A percentile compares a stretch with the other conserved stretches of the same genome.
These are phyloP conservation scores for Sminthurides bifidus DNA, from an alignment of 1,140 invertebrate genomes.

Conservation along the genomic window DNA sequence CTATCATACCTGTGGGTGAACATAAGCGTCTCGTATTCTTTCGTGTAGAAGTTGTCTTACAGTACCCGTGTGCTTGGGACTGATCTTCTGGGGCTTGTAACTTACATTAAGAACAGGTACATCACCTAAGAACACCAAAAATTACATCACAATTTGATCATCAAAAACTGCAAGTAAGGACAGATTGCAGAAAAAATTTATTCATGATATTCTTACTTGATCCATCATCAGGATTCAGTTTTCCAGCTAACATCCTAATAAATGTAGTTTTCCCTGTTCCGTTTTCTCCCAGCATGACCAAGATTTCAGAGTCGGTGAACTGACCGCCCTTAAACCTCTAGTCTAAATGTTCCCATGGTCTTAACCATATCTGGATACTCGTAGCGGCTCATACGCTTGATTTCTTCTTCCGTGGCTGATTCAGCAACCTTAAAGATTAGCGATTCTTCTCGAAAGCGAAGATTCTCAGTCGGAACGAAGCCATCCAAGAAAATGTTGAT, in stretches of 20 bases:
- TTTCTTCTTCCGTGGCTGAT: constrained; percentile 91
- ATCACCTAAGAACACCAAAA: constrained; percentile 43
- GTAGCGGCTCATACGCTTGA: constrained; percentile 91
- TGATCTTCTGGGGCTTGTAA: constrained; percentile 99
- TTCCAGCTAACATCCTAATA: constrained; percentile 94
- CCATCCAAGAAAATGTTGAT: constrained; percentile 99
- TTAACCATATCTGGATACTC: constrained; percentile 74
- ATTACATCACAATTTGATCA: background rate
- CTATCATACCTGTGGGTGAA: constrained; percentile 69
- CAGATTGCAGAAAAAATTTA: constrained; percentile 1
- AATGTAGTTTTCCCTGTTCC: constrained; percentile 99
- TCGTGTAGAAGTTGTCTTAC: constrained; percentile 86
- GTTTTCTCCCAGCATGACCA: constrained; percentile 97
- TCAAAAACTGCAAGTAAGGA: background rate
- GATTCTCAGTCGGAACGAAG: constrained; percentile 98
- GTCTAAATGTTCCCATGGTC: constrained; percentile 65
- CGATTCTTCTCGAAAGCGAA: constrained; percentile 92
- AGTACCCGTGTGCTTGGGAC: constrained; percentile 88
- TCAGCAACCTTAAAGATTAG: constrained; percentile 97
- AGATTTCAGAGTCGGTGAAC: constrained; percentile 98
- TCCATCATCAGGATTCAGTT: constrained; percentile 80
- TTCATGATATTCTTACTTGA: constrained; percentile 41
- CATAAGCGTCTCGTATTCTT: constrained; percentile 91
- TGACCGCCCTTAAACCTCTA: constrained; percentile 76
- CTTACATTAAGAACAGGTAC: constrained; percentile 91